A percentile compares a stretch with the other conserved stretches of the same genome.
Conservation (phyloP, 2,888 invertebrate species). For the Apamea crenata region DNA sequence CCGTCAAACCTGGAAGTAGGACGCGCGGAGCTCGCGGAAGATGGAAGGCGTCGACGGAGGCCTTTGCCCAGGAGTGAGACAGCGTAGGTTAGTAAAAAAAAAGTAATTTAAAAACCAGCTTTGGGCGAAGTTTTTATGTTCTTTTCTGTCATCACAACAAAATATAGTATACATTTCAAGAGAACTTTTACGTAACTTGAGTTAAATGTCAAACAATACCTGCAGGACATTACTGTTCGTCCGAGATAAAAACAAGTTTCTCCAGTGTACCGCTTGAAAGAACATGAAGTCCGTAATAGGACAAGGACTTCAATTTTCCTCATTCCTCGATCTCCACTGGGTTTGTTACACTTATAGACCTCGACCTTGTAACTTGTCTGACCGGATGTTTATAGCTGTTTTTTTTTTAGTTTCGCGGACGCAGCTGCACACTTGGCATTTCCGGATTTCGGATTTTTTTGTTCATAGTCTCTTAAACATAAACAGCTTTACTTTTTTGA, state of each 20-base stretch:
- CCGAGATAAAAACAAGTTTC: background rate
- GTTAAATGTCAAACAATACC: slow-evolving; percentile 28
- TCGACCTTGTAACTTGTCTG: slow-evolving; percentile 31
- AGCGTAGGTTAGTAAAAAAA: too few relatives aligned
- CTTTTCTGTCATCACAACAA: background rate
- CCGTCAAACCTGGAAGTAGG: too few relatives aligned
- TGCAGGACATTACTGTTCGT: background rate
- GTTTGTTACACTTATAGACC: background rate
- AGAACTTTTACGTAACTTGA: background rate
- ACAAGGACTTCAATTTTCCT: slow-evolving; percentile 21
- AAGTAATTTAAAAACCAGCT: background rate
- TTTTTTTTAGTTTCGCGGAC: slow-evolving; percentile 28
- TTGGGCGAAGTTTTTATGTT: background rate
- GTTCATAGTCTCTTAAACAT: background rate
- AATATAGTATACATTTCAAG: background rate
- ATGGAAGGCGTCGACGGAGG: too few relatives aligned
- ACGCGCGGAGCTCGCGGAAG: too few relatives aligned
- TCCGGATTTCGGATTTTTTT: slow-evolving; percentile 51
- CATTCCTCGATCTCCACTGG: background rate
- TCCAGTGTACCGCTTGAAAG: background rate
- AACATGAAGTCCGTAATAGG: background rate
- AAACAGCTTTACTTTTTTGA: slow-evolving; percentile 21
- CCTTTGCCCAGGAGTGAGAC: too few relatives aligned
- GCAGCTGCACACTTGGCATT: slow-evolving; percentile 58
- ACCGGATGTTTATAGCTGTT: slow-evolving; percentile 45